Base-by-base conservation (phyloP, 2,888 invertebrate species). In the Netelia melanura region DNA sequence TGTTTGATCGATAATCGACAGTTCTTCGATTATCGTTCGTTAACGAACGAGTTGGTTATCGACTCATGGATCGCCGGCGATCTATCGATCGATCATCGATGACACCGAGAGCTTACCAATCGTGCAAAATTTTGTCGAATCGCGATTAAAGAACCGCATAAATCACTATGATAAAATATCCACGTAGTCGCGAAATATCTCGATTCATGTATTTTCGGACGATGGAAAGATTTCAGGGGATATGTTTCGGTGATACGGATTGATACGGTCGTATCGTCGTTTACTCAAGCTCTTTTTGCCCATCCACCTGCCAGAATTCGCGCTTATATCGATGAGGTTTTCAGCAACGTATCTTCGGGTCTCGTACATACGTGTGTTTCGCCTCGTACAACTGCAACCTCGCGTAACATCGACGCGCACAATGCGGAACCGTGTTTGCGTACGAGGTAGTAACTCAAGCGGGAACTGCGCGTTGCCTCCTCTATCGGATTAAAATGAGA, bases 401-500 rank as follows among this genome's bases (percentile, higher is more conserved):
- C 38, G 54, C 23, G 61, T 67, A 67, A 67, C 74, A 74, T 58
- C 44, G 23, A 44, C 52, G 25, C 48, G 38, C 58, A 11, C 30
- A 74, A 58, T 67, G 72, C 56, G 43, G 58, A 74, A 30, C 58
- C 17, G 48, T 65, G 74, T 81, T 81, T 74, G 61, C 61, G 58
- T 74, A 44, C 68, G 54, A 43, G 38, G 52, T 44, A 75, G 74
- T 74, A 81, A 81, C 61, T 81, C 81, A 81, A 74, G 74, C 81
- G 67, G 30, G 23, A 48, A 74, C 21, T 38, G 67, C 38, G 21
- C 81, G 74, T 68, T 14, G 48, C 14, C 61, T 48, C n/a, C 67
- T 48, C 65, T 81, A 74, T 81, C 81, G 74, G 81, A 81, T 81
- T 74, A 81, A 74, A 81, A 68, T 25, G 81, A 67, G 38, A 68